Evolutionary conservation across 2,888 invertebrate genomes (phyloP).

Genomic region (Ischnus inquisitorius): DNA sequence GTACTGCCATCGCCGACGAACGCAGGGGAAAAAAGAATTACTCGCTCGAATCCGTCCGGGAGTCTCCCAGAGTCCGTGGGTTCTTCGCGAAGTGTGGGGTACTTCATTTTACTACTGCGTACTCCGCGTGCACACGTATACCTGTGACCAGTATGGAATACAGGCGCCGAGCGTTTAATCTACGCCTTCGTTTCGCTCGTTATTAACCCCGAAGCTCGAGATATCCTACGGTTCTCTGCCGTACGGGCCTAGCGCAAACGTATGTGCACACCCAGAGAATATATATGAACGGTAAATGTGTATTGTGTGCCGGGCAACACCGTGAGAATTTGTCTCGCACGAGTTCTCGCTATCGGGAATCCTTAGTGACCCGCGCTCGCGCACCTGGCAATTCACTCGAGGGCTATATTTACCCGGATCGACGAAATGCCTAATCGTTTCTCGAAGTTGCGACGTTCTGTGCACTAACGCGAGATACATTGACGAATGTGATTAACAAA

Average conservation of each 20-base stretch:
- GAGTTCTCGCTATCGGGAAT: slow-evolving; percentile 64
- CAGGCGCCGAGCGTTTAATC: slow-evolving; percentile 56
- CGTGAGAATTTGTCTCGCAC: slow-evolving; percentile 77
- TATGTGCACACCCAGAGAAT: not conserved
- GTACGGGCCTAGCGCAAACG: slow-evolving; percentile 45
- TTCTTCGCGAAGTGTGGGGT: slow-evolving; percentile 25
- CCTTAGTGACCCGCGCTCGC: slow-evolving; percentile 25
- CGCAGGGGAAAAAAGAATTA: slow-evolving; percentile 44
- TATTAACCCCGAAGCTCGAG: slow-evolving; percentile 58
- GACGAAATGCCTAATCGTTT: too few relatives aligned
- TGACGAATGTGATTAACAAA: too few relatives aligned
- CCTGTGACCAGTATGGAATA: slow-evolving; percentile 14
- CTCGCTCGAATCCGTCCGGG: slow-evolving; percentile 38
- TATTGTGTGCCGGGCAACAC: slow-evolving; percentile 50
- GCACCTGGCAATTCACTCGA: slow-evolving; percentile 33
- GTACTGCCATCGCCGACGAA: slow-evolving; percentile 25
- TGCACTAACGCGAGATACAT: too few relatives aligned
- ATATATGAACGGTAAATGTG: slow-evolving; percentile 11
- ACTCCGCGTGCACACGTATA: slow-evolving; percentile 6
- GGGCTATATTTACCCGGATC: not conserved
- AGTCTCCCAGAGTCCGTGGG: slow-evolving; percentile 20
- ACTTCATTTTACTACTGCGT: slow-evolving; percentile 15
- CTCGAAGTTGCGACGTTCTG: too few relatives aligned
- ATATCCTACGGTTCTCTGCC: slow-evolving; percentile 43
- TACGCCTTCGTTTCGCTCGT: slow-evolving; percentile 56